Base-by-base conservation (phyloP, 2,888 invertebrate species). In the Hypercompe scribonia region DNA sequence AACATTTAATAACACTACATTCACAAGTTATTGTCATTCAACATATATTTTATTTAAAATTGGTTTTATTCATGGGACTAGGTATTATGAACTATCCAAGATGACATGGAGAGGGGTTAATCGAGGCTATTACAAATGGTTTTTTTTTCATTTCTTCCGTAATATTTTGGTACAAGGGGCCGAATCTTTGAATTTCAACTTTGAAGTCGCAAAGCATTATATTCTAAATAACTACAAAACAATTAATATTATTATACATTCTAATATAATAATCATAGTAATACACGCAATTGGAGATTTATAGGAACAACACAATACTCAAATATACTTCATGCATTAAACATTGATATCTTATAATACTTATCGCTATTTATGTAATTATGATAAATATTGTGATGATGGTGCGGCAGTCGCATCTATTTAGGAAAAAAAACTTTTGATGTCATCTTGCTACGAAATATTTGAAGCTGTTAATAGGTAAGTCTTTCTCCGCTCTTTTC, bases 11-110 rank as follows among this genome's bases (percentile, higher is more conserved):
- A 81, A 73, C 69, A 76, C 74, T 77, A 82, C 70, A 77, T 74
- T 73, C 76, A 77, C 73, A 71, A 69, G 67, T 82, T 84, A 84
- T 83, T 85, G 82, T 85, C 85, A 72, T 75, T 65, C 54, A 78
- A 79, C 72, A 74, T 31, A 64, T 65, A 64, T 68, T 54, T 61
- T 61, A 50, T 50, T 24, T 24, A 46, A 39, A 39, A 7, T 11
- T 0, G n/a, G 58, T 58, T 58, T 28, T 28, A 31, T 3, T 61
- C 3, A 31, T 8, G 28, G 58, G 58, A 61, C 1, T 28, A 61
- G n/a, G 28, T n/a, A n/a, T 11, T 11, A 11, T 54, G n/a, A 54
- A 54, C n/a, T 54, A 54, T 54, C 54, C 54, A n/a, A n/a, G n/a
- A 61, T 31, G 4, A 61, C 5, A 61, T 2, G 15, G 31, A 61